A percentile compares a stretch with the other conserved stretches of the same genome.
phyloP scores from a whole-genome alignment of 2,888 invertebrate genomes.

The Drosophila subsilvestris region DNA sequence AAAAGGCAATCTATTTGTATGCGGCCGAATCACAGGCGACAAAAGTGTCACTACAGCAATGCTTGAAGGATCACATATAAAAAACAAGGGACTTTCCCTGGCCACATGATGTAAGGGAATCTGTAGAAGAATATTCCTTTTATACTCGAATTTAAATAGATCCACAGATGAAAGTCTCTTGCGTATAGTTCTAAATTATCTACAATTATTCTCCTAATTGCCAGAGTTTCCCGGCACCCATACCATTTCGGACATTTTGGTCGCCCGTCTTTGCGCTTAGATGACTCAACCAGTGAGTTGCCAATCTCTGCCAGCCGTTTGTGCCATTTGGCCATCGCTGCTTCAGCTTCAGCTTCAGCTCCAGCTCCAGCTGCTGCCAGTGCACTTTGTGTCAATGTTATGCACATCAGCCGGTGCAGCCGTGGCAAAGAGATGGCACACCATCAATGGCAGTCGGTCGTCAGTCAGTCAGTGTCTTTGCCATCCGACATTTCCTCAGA shows the following conservation, averaged over 20 bases:
- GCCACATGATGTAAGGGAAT: no score
- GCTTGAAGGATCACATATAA: background rate
- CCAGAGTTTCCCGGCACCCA: background rate
- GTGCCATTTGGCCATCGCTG: constrained; percentile 9
- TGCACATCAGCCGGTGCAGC: constrained; percentile 62
- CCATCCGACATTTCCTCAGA: constrained; percentile 5
- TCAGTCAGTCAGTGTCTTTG: constrained; percentile 36
- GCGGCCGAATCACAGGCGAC: constrained; percentile 7
- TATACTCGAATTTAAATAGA: background rate
- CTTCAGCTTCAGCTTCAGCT: background rate
- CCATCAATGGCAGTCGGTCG: constrained; percentile 57
- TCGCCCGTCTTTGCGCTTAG: constrained; percentile 2
- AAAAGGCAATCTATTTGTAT: constrained; percentile 7
- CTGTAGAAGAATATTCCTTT: background rate
- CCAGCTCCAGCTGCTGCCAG: constrained; percentile 15
- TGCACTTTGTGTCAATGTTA: constrained; percentile 77
- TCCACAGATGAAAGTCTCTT: background rate
- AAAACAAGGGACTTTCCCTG: no score
- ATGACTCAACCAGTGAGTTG: constrained; percentile 10
- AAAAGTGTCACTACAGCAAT: constrained; percentile 1
- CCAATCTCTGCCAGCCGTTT: constrained; percentile 4
- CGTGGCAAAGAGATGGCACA: constrained; percentile 16
- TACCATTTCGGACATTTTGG: constrained; percentile 13
- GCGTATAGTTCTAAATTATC: background rate
- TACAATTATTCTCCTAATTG: background rate